These are phyloP conservation scores for Plodia interpunctella DNA, from an alignment of 1,140 invertebrate genomes.

Conservation along the genomic window DNA sequence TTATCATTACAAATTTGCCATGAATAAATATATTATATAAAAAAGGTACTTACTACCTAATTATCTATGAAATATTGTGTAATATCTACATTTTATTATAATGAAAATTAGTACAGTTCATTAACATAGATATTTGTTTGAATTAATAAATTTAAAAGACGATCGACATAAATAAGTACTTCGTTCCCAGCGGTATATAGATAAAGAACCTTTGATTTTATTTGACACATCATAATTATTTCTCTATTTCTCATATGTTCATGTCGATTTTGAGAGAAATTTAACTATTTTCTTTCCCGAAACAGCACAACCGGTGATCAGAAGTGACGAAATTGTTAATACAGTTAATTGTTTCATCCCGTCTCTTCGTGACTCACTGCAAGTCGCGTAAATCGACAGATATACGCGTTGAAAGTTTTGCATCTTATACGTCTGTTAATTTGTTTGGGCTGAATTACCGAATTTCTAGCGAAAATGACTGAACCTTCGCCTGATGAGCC, in stretches of 20 bases:
- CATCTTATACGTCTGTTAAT: slow-evolving; percentile 3
- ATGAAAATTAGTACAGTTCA: too few species aligned
- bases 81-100: too few species aligned
- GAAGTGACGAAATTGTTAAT: slow-evolving; percentile 24
- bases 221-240: slow-evolving; percentile 47
- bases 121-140: too few species aligned
- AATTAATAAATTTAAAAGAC: too few species aligned
- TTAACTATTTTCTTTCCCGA: slow-evolving; percentile 36
- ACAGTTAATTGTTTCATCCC: slow-evolving; percentile 21
- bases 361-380: background rate
- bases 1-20: too few species aligned
- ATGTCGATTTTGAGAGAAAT: slow-evolving; percentile 34
- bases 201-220: slow-evolving; percentile 25
- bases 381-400: slow-evolving; percentile 6
- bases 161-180: too few species aligned
- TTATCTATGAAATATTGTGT: too few species aligned
- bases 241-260: slow-evolving; percentile 26
- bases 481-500: slow-evolving; percentile 60
- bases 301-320: slow-evolving; percentile 27
- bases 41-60: too few species aligned
- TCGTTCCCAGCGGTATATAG: too few species aligned
- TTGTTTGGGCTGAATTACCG: slow-evolving; percentile 19
- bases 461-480: slow-evolving; percentile 50
- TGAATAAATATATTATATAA: too few species aligned
- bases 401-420: slow-evolving; percentile 20